Conservation (phyloP, 2,888 invertebrate genomes). For the Creontiades dilutus region DNA sequence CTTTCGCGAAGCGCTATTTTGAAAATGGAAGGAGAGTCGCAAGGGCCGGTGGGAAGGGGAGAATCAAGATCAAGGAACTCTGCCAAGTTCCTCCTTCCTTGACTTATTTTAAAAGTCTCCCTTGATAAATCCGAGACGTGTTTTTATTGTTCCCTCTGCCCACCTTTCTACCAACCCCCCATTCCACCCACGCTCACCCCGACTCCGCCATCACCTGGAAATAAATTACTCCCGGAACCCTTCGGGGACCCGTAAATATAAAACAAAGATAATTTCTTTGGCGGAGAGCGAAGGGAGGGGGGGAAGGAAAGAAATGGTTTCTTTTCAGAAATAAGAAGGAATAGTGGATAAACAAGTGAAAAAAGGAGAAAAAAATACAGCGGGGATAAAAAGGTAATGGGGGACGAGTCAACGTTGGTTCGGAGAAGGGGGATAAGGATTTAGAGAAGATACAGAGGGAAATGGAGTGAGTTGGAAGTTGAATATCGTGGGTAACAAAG, state of each 20-base stretch:
- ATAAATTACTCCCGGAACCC: constrained; percentile 65
- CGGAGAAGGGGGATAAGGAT: too few species aligned
- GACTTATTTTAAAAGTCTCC: constrained; percentile 58
- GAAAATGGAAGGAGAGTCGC: neutral
- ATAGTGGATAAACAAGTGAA: neutral
- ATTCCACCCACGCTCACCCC: neutral
- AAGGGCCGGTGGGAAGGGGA: neutral
- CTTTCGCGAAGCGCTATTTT: too few species aligned
- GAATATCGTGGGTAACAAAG: too few species aligned
- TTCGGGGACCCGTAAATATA: constrained; percentile 66
- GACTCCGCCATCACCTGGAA: constrained; percentile 54
- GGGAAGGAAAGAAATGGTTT: constrained; percentile 2
- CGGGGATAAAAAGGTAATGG: too few species aligned
- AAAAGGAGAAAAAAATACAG: neutral
- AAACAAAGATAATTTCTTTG: constrained; percentile 69
- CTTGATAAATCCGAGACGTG: constrained; percentile 68
- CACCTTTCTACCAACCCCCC: neutral
- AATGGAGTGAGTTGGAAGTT: too few species aligned
- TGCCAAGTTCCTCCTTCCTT: constrained; percentile 61
- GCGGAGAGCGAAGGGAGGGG: neutral
- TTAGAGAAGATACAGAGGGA: too few species aligned
- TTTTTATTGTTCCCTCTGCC: constrained; percentile 64
- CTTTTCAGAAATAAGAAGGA: constrained; percentile 13
- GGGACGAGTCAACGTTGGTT: too few species aligned
- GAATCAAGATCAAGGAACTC: constrained; percentile 65